Evolutionary conservation across 2,888 invertebrate genomes (phyloP), one percentile per base, ranked within the genome.

Genomic region (Trichogramma evanescens): DNA sequence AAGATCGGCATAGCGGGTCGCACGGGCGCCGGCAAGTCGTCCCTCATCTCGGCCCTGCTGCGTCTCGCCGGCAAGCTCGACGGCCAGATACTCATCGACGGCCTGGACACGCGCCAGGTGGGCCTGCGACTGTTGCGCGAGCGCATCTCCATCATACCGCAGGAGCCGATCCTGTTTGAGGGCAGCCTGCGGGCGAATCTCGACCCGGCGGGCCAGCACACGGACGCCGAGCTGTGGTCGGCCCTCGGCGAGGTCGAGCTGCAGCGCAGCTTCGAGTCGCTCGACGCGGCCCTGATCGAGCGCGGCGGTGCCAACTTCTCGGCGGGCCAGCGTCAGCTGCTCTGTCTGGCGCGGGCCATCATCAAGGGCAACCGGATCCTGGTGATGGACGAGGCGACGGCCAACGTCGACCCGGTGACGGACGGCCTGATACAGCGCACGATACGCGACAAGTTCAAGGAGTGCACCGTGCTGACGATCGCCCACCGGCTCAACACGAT

Each of bases 401-500:
- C 94, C 8, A 94, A 93, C 74, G 92, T 94, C 7, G 94, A 95
- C 79, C 89, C 89, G 9, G 88, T 88, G 84, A 93, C 93, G 10
- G 93, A 94, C 76, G 84, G 84, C 52, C 81, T 94, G 61, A 94
- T 95, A 69, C 94, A 95, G 76, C 83, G 82, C 71, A 91, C 93
- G 0, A 93, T 95, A 59, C 82, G 93, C 58, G 82, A 82, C 49
- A 88, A 90, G 70, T 94, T 94, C 74, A 82, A 82, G 8, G 80
- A 87, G 41, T 93, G 92, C 77, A 93, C 93, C 0, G 93, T 95
- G 7, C 78, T 95, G 50, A 94, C 93, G 0, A 91, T 95, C 42
- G 95, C 95, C 1, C 94, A 95, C 76, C 84, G 95, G 48, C 81
- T 95, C 39, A 88, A 94, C 75, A 95, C 94, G 0, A 89, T 95